These are phyloP conservation scores for Gymnodraco acuticeps DNA, from an alignment of 2,797 vertebrate genomes.

Conservation along the genomic window DNA sequence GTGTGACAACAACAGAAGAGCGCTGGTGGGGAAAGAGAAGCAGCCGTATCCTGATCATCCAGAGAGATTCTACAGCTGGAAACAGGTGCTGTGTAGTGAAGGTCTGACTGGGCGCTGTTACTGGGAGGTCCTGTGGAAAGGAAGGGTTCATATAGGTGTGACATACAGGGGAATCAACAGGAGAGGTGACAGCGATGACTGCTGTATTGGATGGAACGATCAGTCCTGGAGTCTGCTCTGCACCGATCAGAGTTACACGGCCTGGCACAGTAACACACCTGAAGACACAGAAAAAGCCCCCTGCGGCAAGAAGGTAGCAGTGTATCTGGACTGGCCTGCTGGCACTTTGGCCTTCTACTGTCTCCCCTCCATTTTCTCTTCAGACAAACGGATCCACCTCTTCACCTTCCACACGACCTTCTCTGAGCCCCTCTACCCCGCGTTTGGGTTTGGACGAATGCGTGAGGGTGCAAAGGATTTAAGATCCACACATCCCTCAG, in stretches of 20 bases:
- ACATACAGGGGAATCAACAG: conserved; percentile 35
- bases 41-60: conserved; percentile 32
- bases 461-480: neutral
- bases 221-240: conserved; percentile 49
- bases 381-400: conserved; percentile 10
- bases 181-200: conserved; percentile 3
- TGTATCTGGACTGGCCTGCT: conserved; percentile 45
- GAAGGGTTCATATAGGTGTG: conserved; percentile 17
- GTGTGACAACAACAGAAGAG: conserved; percentile 2
- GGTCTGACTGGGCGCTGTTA: conserved; percentile 37
- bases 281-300: neutral
- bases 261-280: conserved; percentile 37
- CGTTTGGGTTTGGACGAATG: conserved; percentile 11
- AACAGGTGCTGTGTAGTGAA: conserved; percentile 9
- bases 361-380: neutral
- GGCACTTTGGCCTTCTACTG: conserved; percentile 46
- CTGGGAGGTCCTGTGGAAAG: conserved; percentile 48
- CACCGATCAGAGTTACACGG: conserved; percentile 17
- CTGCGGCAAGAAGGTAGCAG: conserved; percentile 20
- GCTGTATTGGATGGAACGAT: conserved; percentile 32
- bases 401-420: conserved; percentile 39
- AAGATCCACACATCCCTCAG: neutral
- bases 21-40: conserved; percentile 4
- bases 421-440: conserved; percentile 26
- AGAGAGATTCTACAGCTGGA: conserved; percentile 34